Conservation (phyloP, 2,113 vertebrate species). For the Scartelaos histophorus region DNA sequence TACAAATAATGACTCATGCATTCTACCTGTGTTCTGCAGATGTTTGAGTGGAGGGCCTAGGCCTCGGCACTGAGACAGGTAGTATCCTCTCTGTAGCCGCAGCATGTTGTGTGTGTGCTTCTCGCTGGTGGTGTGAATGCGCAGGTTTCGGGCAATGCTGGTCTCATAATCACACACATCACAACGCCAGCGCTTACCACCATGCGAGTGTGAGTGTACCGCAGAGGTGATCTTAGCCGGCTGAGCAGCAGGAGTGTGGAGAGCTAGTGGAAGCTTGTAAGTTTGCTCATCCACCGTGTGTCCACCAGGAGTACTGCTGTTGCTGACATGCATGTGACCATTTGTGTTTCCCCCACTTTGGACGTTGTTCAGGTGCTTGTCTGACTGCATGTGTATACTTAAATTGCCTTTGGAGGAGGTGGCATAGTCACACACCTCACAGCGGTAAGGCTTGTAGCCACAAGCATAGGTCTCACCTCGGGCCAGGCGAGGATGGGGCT, state of each 20-base stretch:
- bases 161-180: conserved; percentile 99
- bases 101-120: conserved; percentile 99
- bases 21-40: conserved; percentile 81
- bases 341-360: conserved; percentile 86
- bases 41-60: conserved; percentile 86
- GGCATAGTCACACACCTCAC: conserved; percentile 98
- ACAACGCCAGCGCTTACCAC: conserved; percentile 89
- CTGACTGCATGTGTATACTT: conserved; percentile 99
- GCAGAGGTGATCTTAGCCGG: conserved; percentile 54
- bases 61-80: conserved; percentile 92
- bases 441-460: conserved; percentile 99
- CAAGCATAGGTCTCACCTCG: conserved; percentile 98
- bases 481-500: conserved; percentile 93
- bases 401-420: conserved; percentile 99
- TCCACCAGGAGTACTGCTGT: conserved; percentile 48
- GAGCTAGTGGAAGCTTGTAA: conserved; percentile 61
- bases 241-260: conserved; percentile 45
- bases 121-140: conserved; percentile 99
- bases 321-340: conserved; percentile 62
- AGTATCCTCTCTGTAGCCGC: conserved; percentile 95
- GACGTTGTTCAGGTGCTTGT: conserved; percentile 99
- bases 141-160: conserved; percentile 96
- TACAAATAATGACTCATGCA: neutral
- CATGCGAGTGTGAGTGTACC: conserved; percentile 70
- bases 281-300: conserved; percentile 55